Base-by-base conservation (phyloP, 2,888 invertebrate genomes). In the Eupithecia abbreviata region DNA sequence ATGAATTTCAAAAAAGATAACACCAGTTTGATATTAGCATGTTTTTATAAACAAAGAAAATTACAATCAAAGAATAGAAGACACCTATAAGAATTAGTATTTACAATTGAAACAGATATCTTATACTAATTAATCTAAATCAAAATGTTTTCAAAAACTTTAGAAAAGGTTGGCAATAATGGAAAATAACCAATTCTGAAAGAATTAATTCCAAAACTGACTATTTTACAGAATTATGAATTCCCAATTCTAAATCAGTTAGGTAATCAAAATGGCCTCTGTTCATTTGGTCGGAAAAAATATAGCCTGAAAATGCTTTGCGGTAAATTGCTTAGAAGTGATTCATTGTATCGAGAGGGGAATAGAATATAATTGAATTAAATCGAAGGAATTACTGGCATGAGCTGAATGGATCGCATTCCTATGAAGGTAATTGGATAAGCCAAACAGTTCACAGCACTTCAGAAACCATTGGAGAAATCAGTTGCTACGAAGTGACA, bases 361-460 rank as follows among this genome's bases (percentile, higher is more conserved):
- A 65, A 69, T 75, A 77, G 68, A 66, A 77, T 75, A 78, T 67
- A 73, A 73, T 75, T 71, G 70, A 72, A 71, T 72, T 66, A 65
- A 71, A 68, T 71, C 62, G 45, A 73, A 75, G 58, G 75, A 70
- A 78, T 74, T 77, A 73, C 75, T 73, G 71, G 71, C 62, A 78
- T 71, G 73, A 71, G 73, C 71, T 75, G 75, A 77, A 77, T 66
- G 72, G 71, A 75, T 70, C 65, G 68, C 75, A 73, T 71, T 45
- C 71, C 77, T 65, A 73, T 77, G 58, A 2, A 18, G 18, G 58
- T 79, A 77, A 79, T 79, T 79, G 79, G 79, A 74, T 76, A 79
- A 71, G 68, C 71, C 45, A 75, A 75, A 49, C 71, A 73, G 73
- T 81, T 78, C 75, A 71, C 51, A 71, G 71, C 70, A 72, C 65